A percentile compares a stretch with the other conserved stretches of the same genome.
Conservation (phyloP, 2,797 vertebrate genomes). For the Remorina albescens region DNA sequence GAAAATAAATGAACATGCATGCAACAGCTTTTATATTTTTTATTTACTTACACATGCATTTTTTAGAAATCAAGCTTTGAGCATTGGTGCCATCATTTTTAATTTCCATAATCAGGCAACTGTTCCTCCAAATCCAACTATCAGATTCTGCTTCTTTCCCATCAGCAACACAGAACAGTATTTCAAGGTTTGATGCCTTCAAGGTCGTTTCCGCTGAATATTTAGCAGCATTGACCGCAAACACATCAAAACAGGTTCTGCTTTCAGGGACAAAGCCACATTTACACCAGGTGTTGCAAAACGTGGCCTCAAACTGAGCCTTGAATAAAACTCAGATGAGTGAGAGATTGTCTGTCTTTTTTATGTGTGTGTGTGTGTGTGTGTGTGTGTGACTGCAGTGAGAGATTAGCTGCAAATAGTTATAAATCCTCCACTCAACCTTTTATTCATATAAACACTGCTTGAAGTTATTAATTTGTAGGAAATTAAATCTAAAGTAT, state of each 20-base stretch:
- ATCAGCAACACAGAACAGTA: neutral
- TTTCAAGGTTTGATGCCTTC: neutral
- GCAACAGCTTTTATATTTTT: no score
- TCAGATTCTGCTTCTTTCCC: neutral
- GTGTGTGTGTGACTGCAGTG: neutral
- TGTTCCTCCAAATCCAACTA: neutral
- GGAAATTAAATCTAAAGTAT: conserved; percentile 15
- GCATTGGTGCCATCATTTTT: neutral
- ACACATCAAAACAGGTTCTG: conserved; percentile 17
- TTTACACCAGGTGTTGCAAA: conserved; percentile 21
- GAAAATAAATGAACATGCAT: no score
- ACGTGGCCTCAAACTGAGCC: neutral
- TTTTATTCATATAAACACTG: conserved; percentile 18
- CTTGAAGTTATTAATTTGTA: conserved; percentile 16
- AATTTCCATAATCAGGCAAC: neutral
- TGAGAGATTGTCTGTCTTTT: neutral
- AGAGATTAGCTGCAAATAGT: conserved; percentile 10
- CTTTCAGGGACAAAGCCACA: conserved; percentile 27
- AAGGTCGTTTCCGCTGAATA: neutral
- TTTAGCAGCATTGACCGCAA: conserved; percentile 19
- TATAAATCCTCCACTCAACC: conserved; percentile 1
- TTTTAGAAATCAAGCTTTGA: no score
- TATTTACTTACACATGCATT: no score
- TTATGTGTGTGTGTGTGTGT: neutral
- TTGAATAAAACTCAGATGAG: neutral